Base-by-base conservation (phyloP, 1,140 invertebrate species). In the Sweltsa coloradensis region DNA sequence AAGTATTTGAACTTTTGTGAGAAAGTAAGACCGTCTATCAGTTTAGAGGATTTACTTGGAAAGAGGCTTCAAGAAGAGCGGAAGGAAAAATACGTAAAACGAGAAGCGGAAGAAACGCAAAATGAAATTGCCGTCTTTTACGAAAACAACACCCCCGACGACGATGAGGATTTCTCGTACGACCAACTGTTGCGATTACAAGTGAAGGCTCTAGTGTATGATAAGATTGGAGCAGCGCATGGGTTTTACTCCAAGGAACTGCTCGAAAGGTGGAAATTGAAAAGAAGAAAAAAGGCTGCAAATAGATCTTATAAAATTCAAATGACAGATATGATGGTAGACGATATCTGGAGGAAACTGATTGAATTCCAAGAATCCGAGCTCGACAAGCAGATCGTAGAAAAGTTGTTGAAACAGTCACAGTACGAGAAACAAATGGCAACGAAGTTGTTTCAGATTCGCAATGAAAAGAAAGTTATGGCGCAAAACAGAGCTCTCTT, bases 401-500 rank as follows among this genome's bases (percentile, higher is more conserved):
- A 67, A 45, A 72, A 71, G 51, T 63, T 77, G 3, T 55, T 76
- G 51, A 69, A 71, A 52, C 66, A 78, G 42, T 75, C 75, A 2
- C 62, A 68, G 21, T 77, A 75, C 56, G 77, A 80, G 51, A 78
- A 78, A 55, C 70, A 74, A 58, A 72, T 80, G 59, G 63, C 71
- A 24, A 69, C 66, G 24, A 74, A 76, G 60, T 58, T 79, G 26
- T 69, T 70, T 55, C 72, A 75, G 54, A 68, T 75, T 0, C 68
- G 72, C 16, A 61, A 72, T 23, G 65, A 74, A 51, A 70, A 68
- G 24, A 61, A 69, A 9, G 63, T 66, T 45, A 66, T 78, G 44
- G 52, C 64, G 1, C 59, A 66, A 41, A 76, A 75, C 53, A 65
- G 70, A 55, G 61, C 60, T 29, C 57, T 64, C 19, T 66, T 67